A percentile compares a stretch with the other conserved stretches of the same genome.
phyloP scores from a whole-genome alignment of 2,888 invertebrate species.

The Invenusta paracnida region DNA sequence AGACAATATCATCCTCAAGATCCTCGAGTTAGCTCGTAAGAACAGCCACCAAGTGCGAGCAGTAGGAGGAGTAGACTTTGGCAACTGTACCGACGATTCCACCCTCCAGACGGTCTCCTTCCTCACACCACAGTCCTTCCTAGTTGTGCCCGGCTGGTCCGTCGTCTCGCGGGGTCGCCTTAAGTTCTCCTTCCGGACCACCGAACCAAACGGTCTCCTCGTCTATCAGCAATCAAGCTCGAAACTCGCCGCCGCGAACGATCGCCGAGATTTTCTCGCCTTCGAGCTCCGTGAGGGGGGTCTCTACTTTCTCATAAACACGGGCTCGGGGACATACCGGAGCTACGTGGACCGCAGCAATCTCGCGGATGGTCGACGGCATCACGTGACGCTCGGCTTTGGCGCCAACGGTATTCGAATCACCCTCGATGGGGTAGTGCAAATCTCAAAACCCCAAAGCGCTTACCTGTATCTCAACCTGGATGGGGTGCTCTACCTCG shows the following conservation, averaged over 20 bases:
- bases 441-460: not conserved
- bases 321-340: conserved; percentile 38
- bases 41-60: conserved; percentile 64
- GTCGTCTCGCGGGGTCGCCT: conserved; percentile 79
- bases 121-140: conserved; percentile 23
- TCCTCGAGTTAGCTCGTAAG: not conserved
- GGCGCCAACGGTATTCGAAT: conserved; percentile 7
- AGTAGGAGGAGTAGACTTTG: conserved; percentile 72
- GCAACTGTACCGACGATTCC: conserved; percentile 40
- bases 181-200: conserved; percentile 88
- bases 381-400: conserved; percentile 34
- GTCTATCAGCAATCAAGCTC: conserved; percentile 68
- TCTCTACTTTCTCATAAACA: conserved; percentile 72
- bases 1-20: not conserved
- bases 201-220: conserved; percentile 86
- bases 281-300: conserved; percentile 89
- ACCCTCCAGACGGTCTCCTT: conserved; percentile 34
- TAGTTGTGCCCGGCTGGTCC: conserved; percentile 35
- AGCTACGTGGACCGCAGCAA: not conserved
- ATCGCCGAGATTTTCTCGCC: conserved; percentile 74
- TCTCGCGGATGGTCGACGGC: conserved; percentile 31
- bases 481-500: conserved; percentile 30
- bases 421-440: not conserved
- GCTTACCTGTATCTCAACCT: not conserved
- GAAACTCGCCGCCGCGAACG: conserved; percentile 39